phyloP scores from a whole-genome alignment of 2,797 vertebrate species.

The Microchirus variegatus region DNA sequence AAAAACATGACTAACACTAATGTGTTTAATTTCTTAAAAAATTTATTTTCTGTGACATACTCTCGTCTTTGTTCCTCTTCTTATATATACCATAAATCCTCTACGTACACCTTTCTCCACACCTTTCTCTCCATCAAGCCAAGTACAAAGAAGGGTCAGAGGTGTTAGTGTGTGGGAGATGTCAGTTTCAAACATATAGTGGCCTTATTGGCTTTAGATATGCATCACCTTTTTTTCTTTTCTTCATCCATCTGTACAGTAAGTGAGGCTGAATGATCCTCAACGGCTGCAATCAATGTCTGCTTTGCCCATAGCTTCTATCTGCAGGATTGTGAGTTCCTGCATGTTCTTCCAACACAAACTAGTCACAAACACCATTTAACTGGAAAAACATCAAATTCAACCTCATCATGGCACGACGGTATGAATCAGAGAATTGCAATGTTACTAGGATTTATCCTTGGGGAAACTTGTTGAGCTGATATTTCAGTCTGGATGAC shows the following conservation, averaged over 20 bases:
- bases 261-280: background rate
- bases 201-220: slow-evolving; percentile 22
- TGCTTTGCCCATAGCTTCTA: background rate
- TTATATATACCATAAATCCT: slow-evolving; percentile 8
- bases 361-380: no score
- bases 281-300: background rate
- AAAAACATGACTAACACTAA: no score
- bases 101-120: slow-evolving; percentile 2
- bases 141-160: slow-evolving; percentile 40
- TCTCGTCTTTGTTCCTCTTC: slow-evolving; percentile 4
- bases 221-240: slow-evolving; percentile 24
- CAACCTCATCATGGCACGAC: background rate
- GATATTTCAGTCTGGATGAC: no score
- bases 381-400: background rate
- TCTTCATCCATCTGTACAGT: slow-evolving; percentile 23
- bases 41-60: no score
- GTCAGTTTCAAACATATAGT: slow-evolving; percentile 51
- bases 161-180: slow-evolving; percentile 70
- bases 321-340: background rate
- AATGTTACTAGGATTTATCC: no score
- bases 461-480: no score
- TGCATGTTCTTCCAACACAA: no score
- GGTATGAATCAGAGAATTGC: background rate
- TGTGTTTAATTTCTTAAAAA: no score
- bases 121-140: slow-evolving; percentile 31